Base-by-base conservation (phyloP, 2,888 invertebrate genomes). In the Drosophila recens region DNA sequence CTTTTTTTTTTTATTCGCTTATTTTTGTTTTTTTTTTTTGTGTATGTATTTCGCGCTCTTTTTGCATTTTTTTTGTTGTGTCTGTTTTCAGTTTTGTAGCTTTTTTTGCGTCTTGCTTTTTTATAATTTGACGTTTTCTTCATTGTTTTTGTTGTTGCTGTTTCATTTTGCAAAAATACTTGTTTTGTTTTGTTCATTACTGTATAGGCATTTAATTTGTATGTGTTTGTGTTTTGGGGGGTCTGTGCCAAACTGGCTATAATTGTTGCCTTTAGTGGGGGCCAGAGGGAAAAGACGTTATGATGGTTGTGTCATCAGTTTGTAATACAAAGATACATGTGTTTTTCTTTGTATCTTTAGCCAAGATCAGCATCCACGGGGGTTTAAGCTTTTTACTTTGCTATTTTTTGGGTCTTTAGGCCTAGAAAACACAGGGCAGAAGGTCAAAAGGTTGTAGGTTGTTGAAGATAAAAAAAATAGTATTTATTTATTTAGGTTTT, bases 41-140 rank as follows among this genome's bases (percentile, higher is more conserved):
- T 58, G 23, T 49, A 36, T 51, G 27, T 56, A 38, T 65, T 61
- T 82, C 68, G 59, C 67, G 76, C 42, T 67, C 46, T 71, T 75
- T 75, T 72, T 75, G 79, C 67, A 71, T 54, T 65, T 71, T 65
- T 71, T 56, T 34, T 57, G 40, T 42, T 66, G 40, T 72, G 23
- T 59, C 40, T 67, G 45, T 46, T 48, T 53, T 48, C 27, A 63
- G 54, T 49, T 51, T 51, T 64, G 70, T 62, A 49, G 62, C 70
- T 79, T 78, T 85, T 85, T 80, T 80, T 80, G 81, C 79, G 70
- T 72, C 72, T 76, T 68, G 79, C 72, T 56, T 83, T 56, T 83
- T 77, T 73, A 58, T 62, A 67, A 67, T 76, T 70, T 74, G 66
- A 62, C 67, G 70, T 62, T 76, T 73, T 71, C 75, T 76, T 66